Conservation (phyloP, 2,113 vertebrate genomes). For the Thalassoma bifasciatum region DNA sequence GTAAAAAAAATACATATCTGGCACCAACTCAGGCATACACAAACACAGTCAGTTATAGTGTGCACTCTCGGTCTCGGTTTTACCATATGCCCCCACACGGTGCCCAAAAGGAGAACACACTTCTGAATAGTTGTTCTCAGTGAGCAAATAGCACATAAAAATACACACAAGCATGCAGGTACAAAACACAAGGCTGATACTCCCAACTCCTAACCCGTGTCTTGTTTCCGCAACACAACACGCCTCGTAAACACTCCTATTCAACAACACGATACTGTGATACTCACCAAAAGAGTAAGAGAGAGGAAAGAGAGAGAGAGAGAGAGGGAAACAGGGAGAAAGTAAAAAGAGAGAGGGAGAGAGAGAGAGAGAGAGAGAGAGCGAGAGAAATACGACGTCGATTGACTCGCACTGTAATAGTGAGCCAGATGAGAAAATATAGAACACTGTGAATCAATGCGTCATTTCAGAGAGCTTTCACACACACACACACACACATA, state of each 20-base stretch:
- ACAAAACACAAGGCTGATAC: constrained; percentile 52
- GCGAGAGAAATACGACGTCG: constrained; percentile 62
- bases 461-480: constrained; percentile 71
- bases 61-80: constrained; percentile 19
- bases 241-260: constrained; percentile 66
- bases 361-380: constrained; percentile 26
- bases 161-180: constrained; percentile 44
- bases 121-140: constrained; percentile 37
- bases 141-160: constrained; percentile 41
- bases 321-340: constrained; percentile 45
- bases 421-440: constrained; percentile 80
- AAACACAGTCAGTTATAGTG: constrained; percentile 48
- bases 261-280: constrained; percentile 70
- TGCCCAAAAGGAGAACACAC: constrained; percentile 32
- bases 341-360: constrained; percentile 46
- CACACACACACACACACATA: constrained; percentile 42
- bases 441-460: constrained; percentile 80
- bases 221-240: constrained; percentile 63
- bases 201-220: constrained; percentile 47
- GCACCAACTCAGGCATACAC: constrained; percentile 49
- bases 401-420: constrained; percentile 78
- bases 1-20: constrained; percentile 30
- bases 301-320: constrained; percentile 22
- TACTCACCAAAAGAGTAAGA: constrained; percentile 47
- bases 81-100: constrained; percentile 34